Percentiles rank a stretch among this genome's conserved stretches.
These are phyloP conservation scores for Gila orcuttii DNA, from an alignment of 2,113 vertebrate genomes.

Conservation along the genomic window DNA sequence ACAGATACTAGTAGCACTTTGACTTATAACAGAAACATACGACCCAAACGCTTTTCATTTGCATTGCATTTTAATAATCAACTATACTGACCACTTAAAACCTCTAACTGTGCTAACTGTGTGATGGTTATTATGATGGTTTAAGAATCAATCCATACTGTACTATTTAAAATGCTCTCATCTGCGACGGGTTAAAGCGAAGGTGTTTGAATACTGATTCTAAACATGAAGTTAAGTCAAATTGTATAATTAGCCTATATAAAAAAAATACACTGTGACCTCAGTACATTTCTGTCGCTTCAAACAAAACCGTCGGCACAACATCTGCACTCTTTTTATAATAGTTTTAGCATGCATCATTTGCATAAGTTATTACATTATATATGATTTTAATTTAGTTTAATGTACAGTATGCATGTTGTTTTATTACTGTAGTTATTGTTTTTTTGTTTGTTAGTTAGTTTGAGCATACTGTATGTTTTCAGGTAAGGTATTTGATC, in stretches of 20 bases:
- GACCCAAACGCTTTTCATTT: background rate
- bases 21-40: background rate
- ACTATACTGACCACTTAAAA: constrained; percentile 26
- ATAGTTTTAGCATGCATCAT: background rate
- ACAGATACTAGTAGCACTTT: background rate
- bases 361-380: background rate
- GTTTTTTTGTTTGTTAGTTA: too few relatives aligned
- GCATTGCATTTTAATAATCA: constrained; percentile 23
- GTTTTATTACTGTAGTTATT: too few relatives aligned
- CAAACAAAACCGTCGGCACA: background rate
- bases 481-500: constrained; percentile 31
- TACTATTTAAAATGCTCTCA: constrained; percentile 32
- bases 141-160: constrained; percentile 49
- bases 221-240: constrained; percentile 3
- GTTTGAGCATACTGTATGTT: too few relatives aligned
- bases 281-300: background rate
- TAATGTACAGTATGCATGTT: too few relatives aligned
- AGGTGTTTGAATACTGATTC: too few relatives aligned
- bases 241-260: background rate
- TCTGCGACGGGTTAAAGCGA: too few relatives aligned
- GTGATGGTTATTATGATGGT: constrained; percentile 49
- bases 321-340: background rate
- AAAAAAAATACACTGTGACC: background rate
- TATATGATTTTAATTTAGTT: too few relatives aligned
- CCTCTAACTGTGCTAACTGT: background rate